Evolutionary conservation across 2,888 invertebrate genomes (phyloP).

Genomic region (Gandaritis pyraliata): DNA sequence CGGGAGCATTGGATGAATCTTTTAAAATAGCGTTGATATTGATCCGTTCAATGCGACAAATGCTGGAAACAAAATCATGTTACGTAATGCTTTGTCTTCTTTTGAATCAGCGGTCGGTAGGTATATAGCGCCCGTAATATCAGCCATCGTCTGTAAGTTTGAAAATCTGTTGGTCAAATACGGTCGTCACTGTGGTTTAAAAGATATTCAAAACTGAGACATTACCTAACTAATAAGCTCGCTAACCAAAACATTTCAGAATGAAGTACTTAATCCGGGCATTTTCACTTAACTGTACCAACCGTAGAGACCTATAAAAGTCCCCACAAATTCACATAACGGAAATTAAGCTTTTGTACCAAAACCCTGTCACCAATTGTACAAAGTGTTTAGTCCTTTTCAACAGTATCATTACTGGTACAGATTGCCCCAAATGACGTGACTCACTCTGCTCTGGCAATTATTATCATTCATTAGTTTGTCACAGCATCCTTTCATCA

Average conservation of each 20-base stretch:
- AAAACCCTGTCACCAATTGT: conserved; percentile 18
- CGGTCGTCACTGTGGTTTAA: no score
- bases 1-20: conserved; percentile 11
- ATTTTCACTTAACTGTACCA: conserved; percentile 12
- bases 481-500: conserved; percentile 69
- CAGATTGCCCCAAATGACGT: conserved; percentile 60
- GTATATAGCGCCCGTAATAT: neutral
- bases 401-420: conserved; percentile 39
- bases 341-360: conserved; percentile 13
- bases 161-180: no score
- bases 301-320: conserved; percentile 19
- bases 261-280: conserved; percentile 5
- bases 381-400: conserved; percentile 31
- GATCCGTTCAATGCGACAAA: conserved; percentile 16
- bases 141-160: no score
- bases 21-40: conserved; percentile 23
- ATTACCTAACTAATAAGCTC: neutral
- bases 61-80: neutral
- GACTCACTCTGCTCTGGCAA: conserved; percentile 52
- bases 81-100: neutral
- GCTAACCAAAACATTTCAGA: neutral
- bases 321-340: conserved; percentile 16
- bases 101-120: neutral
- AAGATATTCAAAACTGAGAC: no score
- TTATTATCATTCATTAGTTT: conserved; percentile 77